A percentile compares a stretch with the other conserved stretches of the same genome.
Conservation (phyloP, 2,797 vertebrate genomes). For the Chelon labrosus region DNA sequence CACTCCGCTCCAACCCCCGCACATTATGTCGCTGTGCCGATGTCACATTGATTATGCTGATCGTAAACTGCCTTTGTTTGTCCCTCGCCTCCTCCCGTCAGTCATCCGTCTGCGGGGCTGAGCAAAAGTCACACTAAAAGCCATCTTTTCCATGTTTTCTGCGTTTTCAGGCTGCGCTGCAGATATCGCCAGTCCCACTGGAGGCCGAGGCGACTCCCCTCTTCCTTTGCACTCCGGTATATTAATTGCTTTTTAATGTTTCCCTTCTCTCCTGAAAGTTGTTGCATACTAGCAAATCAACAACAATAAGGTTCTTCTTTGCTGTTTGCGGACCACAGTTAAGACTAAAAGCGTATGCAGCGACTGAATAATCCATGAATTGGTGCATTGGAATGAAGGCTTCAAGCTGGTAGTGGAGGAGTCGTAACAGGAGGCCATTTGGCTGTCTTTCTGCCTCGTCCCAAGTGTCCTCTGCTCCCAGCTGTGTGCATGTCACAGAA, state of each 20-base stretch:
- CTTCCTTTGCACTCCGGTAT: conserved; percentile 69
- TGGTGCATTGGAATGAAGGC: conserved; percentile 66
- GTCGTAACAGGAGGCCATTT: conserved; percentile 75
- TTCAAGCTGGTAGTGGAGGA: conserved; percentile 71
- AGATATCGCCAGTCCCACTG: conserved; percentile 71
- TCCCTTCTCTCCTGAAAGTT: conserved; percentile 75
- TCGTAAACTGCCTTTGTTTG: conserved; percentile 85
- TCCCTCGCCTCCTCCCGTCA: conserved; percentile 75
- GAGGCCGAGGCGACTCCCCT: conserved; percentile 63
- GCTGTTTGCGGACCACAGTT: conserved; percentile 61
- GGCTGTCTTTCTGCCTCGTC: conserved; percentile 72
- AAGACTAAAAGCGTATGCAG: conserved; percentile 77
- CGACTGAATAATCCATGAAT: conserved; percentile 85
- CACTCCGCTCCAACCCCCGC: conserved; percentile 44
- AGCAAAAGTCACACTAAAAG: conserved; percentile 83
- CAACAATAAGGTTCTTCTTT: conserved; percentile 78
- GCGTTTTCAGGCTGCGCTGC: conserved; percentile 68
- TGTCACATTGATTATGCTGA: conserved; percentile 92
- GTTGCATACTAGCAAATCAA: conserved; percentile 82
- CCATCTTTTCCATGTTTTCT: conserved; percentile 81
- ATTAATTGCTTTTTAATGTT: conserved; percentile 91
- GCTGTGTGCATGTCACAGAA: conserved; percentile 71
- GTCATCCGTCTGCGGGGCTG: conserved; percentile 79
- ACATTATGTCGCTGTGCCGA: conserved; percentile 80
- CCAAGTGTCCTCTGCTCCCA: conserved; percentile 76